Evolutionary conservation across 2,797 vertebrate genomes (phyloP).

Genomic region (Catostomus latipinnis): DNA sequence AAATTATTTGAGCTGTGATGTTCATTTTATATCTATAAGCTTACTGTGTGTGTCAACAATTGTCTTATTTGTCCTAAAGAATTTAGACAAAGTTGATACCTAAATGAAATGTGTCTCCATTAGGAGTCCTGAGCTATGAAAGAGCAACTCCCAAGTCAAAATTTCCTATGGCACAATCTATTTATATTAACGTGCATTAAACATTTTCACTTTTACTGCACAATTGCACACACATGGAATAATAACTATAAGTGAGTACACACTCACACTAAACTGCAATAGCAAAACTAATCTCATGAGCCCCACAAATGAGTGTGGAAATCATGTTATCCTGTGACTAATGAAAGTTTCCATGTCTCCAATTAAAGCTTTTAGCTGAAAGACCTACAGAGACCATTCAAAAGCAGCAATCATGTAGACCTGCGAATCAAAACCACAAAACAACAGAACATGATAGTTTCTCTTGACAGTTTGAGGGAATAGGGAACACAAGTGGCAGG

Average conservation of each 20-base stretch:
- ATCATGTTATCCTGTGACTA: slow-evolving; percentile 26
- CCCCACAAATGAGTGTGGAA: slow-evolving; percentile 8
- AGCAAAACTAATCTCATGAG: slow-evolving; percentile 8
- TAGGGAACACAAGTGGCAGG: no score
- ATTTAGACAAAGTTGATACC: no score
- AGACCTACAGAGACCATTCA: neutral
- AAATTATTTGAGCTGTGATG: no score
- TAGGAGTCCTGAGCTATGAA: no score
- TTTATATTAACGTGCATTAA: no score
- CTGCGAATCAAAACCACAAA: neutral
- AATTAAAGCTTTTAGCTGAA: neutral
- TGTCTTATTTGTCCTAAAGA: no score
- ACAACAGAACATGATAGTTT: slow-evolving; percentile 1
- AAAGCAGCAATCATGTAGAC: neutral
- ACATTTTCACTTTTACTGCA: no score
- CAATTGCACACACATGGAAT: neutral
- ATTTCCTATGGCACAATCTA: no score
- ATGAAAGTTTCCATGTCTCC: neutral
- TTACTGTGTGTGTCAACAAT: no score
- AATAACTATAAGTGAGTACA: neutral
- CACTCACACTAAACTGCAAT: neutral
- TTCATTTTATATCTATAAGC: no score
- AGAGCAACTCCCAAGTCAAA: no score
- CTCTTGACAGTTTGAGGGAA: neutral
- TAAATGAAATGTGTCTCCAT: no score